Conservation (phyloP, 2,888 invertebrate species). For the Nezara viridula region DNA sequence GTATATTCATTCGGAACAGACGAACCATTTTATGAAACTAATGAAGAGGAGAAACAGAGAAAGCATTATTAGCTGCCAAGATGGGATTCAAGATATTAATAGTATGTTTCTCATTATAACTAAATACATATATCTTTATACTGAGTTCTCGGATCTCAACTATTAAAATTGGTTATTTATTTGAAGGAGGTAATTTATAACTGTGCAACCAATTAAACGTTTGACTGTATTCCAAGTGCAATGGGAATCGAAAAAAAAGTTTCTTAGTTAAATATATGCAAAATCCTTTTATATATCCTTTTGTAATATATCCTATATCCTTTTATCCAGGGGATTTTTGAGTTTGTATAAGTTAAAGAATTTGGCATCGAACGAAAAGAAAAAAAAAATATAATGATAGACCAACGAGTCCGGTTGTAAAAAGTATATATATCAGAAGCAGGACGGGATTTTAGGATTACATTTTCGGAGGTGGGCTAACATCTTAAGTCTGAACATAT, state of each 20-base stretch:
- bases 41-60: slow-evolving; percentile 55
- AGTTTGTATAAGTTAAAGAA: no score
- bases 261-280: neutral
- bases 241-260: neutral
- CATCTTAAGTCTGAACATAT: no score
- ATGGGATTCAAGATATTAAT: slow-evolving; percentile 59
- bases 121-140: slow-evolving; percentile 45
- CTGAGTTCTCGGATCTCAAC: neutral
- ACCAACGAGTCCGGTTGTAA: no score
- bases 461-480: no score
- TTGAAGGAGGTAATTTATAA: neutral
- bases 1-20: slow-evolving; percentile 10
- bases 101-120: slow-evolving; percentile 56
- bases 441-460: no score
- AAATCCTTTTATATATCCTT: no score
- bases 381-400: no score
- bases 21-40: slow-evolving; percentile 31
- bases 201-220: neutral
- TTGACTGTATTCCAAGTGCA: neutral
- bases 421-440: no score
- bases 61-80: slow-evolving; percentile 63
- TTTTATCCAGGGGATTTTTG: no score
- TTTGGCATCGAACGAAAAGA: no score
- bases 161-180: slow-evolving; percentile 6
- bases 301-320: no score